Conservation (phyloP, 2,888 invertebrate genomes). For the Chalcis sispes region DNA sequence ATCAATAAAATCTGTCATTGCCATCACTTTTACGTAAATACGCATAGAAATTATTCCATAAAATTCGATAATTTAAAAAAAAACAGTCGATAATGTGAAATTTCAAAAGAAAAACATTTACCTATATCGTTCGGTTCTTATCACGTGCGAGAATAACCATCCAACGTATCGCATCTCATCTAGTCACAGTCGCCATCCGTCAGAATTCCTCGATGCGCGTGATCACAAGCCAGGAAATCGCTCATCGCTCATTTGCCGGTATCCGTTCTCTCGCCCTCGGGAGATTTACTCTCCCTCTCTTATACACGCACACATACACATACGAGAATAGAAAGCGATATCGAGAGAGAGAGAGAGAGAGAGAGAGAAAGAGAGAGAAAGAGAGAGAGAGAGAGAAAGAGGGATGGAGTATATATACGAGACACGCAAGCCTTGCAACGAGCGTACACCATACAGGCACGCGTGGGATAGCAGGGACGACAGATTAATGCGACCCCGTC, state of each 20-base stretch:
- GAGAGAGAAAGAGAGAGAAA: background rate
- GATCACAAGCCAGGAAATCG: slow-evolving; percentile 23
- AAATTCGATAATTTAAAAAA: too few relatives aligned
- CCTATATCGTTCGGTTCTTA: too few relatives aligned
- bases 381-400: background rate
- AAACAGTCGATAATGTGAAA: too few relatives aligned
- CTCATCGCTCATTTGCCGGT: slow-evolving; percentile 44
- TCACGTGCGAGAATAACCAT: too few relatives aligned
- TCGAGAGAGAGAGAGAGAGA: background rate
- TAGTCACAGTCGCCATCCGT: too few relatives aligned
- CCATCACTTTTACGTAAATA: too few relatives aligned
- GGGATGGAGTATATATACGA: background rate
- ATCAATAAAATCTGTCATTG: too few relatives aligned
- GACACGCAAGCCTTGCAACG: background rate
- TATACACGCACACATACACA: background rate
- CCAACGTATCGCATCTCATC: too few relatives aligned
- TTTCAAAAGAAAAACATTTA: too few relatives aligned
- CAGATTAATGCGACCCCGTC: slow-evolving; percentile 75
- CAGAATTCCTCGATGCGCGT: too few relatives aligned
- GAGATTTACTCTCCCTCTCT: slow-evolving; percentile 18
- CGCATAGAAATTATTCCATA: too few relatives aligned
- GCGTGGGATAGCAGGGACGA: too few relatives aligned
- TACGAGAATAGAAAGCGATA: slow-evolving; percentile 31
- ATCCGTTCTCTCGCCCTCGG: slow-evolving; percentile 22
- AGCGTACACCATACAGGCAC: background rate